Evolutionary conservation across 2,888 invertebrate species (phyloP), one percentile per base, ranked within the genome.

Genomic region (Euclidia mi): DNA sequence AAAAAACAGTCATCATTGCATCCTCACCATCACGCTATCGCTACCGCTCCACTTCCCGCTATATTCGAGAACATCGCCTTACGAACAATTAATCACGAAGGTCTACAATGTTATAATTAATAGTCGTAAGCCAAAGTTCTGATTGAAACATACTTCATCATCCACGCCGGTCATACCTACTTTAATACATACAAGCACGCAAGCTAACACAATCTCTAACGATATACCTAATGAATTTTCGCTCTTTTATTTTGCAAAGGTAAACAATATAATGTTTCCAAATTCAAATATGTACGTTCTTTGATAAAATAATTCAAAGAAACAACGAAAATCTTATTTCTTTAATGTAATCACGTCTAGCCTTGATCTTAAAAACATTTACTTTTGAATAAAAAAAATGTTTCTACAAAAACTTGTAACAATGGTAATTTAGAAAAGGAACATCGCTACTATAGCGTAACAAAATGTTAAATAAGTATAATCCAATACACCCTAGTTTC

Each of bases 71-170:
- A n/a, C n/a, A n/a, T n/a, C n/a, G n/a, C n/a, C n/a, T n/a, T n/a
- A n/a, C 48, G 52, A 59, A 74, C 59, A 59, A 80, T 80, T 71
- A 68, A 79, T 75, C 71, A 74, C 29, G 15, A 37, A 57, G 44
- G 50, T 55, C 55, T 65, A 69, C 76, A 65, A 66, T 67, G 57
- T 56, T 65, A 56, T 74, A 77, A 80, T 80, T 78, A 75, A 78
- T 80, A 66, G 75, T 71, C 51, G 29, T 46, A 47, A 56, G 65
- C 46, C 72, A 61, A 72, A 72, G 71, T 75, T 73, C 60, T 68
- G 69, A 77, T 74, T 64, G 61, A 50, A 71, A 59, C 57, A 52
- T 62, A 65, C 62, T 71, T 64, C 52, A 61, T 71, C 65, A 69
- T 14, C 28, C 38, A 40, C 44, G 57, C 47, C 46, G 31, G 35